Percentiles rank a stretch among this genome's conserved stretches.
phyloP scores from a whole-genome alignment of 2,888 invertebrate species.

The Trachelus troglodyta region DNA sequence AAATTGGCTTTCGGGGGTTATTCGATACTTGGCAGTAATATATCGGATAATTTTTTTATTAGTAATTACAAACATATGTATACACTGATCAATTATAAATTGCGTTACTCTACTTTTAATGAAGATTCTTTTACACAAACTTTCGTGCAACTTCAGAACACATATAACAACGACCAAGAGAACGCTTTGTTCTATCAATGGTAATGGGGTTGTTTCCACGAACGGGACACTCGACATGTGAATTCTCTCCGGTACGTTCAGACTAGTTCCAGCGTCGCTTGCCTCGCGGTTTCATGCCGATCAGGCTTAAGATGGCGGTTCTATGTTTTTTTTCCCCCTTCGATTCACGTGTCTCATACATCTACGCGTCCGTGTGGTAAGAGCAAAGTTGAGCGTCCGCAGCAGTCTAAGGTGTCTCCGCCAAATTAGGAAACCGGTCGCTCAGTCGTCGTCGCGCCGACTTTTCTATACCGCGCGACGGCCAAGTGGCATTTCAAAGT shows the following conservation, averaged over 20 bases:
- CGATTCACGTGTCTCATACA: background rate
- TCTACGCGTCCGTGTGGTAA: background rate
- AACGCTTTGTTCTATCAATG: slow-evolving; percentile 22
- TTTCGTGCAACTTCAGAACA: background rate
- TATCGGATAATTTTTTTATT: background rate
- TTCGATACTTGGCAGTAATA: slow-evolving; percentile 9
- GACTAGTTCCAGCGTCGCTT: background rate
- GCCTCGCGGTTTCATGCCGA: background rate
- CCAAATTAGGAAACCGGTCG: slow-evolving; percentile 52
- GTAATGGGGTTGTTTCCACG: background rate
- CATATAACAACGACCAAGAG: slow-evolving; percentile 4
- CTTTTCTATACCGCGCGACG: slow-evolving; percentile 10
- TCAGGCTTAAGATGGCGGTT: background rate
- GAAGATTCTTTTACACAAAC: background rate
- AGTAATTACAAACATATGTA: background rate
- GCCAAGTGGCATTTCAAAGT: slow-evolving; percentile 1
- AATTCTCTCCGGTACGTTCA: background rate
- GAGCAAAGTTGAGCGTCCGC: background rate
- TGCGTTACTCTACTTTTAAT: background rate
- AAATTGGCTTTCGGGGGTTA: slow-evolving; percentile 35
- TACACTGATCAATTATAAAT: background rate
- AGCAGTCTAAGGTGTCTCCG: background rate
- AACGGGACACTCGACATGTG: background rate
- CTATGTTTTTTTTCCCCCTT: background rate
- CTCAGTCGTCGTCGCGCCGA: slow-evolving; percentile 29